These are phyloP conservation scores for Eupithecia abbreviata DNA, from an alignment of 2,888 invertebrate genomes.

Conservation along the genomic window DNA sequence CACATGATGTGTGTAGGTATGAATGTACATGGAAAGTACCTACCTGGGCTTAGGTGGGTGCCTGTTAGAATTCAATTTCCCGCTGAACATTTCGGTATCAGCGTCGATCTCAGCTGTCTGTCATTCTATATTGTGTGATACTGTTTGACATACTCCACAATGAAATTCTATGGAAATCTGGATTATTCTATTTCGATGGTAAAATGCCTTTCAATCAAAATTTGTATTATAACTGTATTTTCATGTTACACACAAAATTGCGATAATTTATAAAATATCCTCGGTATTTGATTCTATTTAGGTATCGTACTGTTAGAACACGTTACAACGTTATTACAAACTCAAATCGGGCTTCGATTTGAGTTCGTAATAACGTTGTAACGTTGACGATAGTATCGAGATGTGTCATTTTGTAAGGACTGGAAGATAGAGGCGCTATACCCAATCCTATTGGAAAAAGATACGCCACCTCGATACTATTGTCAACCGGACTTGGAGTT, in stretches of 20 bases:
- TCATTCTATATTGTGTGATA: slow-evolving; percentile 54
- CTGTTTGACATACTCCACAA: slow-evolving; percentile 42
- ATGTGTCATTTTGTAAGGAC: too few relatives aligned
- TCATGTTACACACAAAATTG: neutral
- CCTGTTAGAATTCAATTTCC: slow-evolving; percentile 58
- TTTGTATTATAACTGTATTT: neutral
- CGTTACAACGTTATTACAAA: neutral
- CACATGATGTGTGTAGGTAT: slow-evolving; percentile 37
- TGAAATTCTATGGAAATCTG: slow-evolving; percentile 6
- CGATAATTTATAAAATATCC: neutral
- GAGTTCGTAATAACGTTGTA: too few relatives aligned
- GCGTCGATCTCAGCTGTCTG: slow-evolving; percentile 52
- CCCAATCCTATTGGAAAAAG: too few relatives aligned
- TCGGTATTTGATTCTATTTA: neutral
- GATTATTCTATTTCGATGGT: slow-evolving; percentile 1
- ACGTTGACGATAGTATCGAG: too few relatives aligned
- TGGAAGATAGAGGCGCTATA: too few relatives aligned
- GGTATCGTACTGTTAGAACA: neutral
- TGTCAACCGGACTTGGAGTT: too few relatives aligned
- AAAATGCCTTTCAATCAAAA: slow-evolving; percentile 11
- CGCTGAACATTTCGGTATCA: slow-evolving; percentile 51
- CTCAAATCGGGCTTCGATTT: too few relatives aligned
- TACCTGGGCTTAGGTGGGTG: slow-evolving; percentile 5
- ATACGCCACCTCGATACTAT: too few relatives aligned
- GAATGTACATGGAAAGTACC: slow-evolving; percentile 31